Base-by-base conservation (phyloP, 2,888 invertebrate species). In the Rhimphoctona megacephalus region DNA sequence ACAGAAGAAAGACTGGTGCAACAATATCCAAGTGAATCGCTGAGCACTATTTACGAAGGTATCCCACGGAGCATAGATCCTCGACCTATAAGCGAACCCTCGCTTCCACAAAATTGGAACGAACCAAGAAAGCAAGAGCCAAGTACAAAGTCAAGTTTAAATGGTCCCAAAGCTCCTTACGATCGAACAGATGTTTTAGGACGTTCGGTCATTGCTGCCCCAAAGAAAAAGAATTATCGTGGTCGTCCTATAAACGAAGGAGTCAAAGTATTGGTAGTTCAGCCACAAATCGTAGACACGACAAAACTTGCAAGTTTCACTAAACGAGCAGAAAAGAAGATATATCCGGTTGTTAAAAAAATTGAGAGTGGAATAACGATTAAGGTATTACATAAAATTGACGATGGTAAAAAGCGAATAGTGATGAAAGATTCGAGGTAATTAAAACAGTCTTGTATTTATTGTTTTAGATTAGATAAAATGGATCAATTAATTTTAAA, bases 191-290 rank as follows among this genome's bases (percentile, higher is more conserved):
- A 92, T 36, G 61, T 81, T 19, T 67, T 74, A 2, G 84, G 79
- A 64, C 64, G 74, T 39, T 64, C 64, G 30, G 81, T 86, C 6
- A 67, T 77, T 0, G 72, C 70, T 22, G 43, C 36, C 43, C 46
- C 22, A 5, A 93, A 92, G 74, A 85, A 87, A 52, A 93, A 90
- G 81, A 93, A 94, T 91, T 93, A 93, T 67, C 93, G 92, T 85
- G 93, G 93, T 17, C 89, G 87, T 25, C 49, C 83, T 52, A 81
- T 91, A 11, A 81, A 87, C n/a, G 79, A 88, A 36, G 49, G 49
- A 36, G 25, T 85, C 0, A 92, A 91, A 88, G 85, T 90, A 5
- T 89, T 85, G 84, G 49, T 92, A 22, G 81, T 92, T 22, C 89
- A 91, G 64, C 93, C 93, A 2, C 89, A 88, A 74, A 87, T 93